Evolutionary conservation across 92 coral and sea anemone genomes (phyloP), one percentile per base, ranked within the genome.

Genomic region (Epizoanthus scotinus): DNA sequence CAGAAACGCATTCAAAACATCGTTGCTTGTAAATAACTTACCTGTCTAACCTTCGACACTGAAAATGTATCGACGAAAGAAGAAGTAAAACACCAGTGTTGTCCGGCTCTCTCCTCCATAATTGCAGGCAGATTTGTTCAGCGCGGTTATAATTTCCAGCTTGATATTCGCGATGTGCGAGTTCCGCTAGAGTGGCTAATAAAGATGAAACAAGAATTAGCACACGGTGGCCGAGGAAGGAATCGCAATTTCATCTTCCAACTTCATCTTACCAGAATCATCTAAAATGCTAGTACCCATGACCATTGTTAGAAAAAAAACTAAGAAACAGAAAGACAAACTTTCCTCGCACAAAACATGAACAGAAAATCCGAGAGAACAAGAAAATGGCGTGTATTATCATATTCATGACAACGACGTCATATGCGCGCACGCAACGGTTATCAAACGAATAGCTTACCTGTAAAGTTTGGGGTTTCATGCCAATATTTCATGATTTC

Each of bases 401-500:
- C 89, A 90, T 87, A 91, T 87, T 86, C 92, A 93, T 78, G 92
- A 83, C 85, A 91, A 36, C 91, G 91, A 95, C 99, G 99, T 95
- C 99, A 95, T 93, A 89, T 92, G 97, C 97, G 99, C 99, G 91
- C 99, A 95, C 99, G 99, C 99, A 95, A 87, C 78, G 86, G 93
- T 53, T 82, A 85, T 83, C 79, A 75, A 71, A 84, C 69, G 71
- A 82, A 87, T 77, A 70, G 78, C 97, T 90, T 82, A 92, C 97
- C 97, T 67, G 94, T 38, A 75, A 90, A 90, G 78, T 87, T 89
- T 62, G 88, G 77, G 49, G 83, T 84, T 72, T 92, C 97, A 53
- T 93, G 82, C 87, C 92, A 91, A 75, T 78, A 90, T 87, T 90
- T 90, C 97, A 92, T 88, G 25, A 78, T 90, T 83, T 81, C 38